Evolutionary conservation across 2,888 invertebrate genomes (phyloP), one percentile per base, ranked within the genome.

Genomic region (Torymus aiolomorphi): DNA sequence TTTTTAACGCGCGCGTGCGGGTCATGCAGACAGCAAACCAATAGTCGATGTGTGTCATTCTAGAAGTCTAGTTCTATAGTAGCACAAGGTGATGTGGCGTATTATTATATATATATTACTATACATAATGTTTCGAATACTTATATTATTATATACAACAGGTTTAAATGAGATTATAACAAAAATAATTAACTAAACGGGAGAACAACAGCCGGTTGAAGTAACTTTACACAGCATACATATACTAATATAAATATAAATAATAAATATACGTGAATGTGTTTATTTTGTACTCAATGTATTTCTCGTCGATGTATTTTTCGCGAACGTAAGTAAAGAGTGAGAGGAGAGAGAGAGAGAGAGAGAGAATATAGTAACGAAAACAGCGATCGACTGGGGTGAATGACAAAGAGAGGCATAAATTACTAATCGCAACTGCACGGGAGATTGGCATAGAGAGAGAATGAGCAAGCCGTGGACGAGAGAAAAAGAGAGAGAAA

Each of bases 261-360:
- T 42, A 42, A 70, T 72, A 62, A 11, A 71, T 81, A 79, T 79
- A 59, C 63, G 83, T 85, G 83, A 80, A 86, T 85, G 86, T 87
- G 82, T 86, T 88, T 87, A 88, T 88, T 88, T 88, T 88, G 67
- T 88, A 86, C 83, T 86, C 69, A 81, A 86, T 86, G 84, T 87
- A 86, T 85, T 85, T 87, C 79, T 83, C 83, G 84, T 88, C 81
- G 80, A 86, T 87, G 88, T 88, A 86, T 85, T 85, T 86, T 87
- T 87, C 77, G 83, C 83, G 51, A 62, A 75, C 52, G 61, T 63
- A 63, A 49, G 14, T 62, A 52, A 56, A 20, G 20, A 20, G 20
- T 2, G 20, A 20, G 20, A 1, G 73, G 2, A 52, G 51, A 57
- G 51, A 66, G 18, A 74, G 10, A 62, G 3, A 57, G n/a, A 65